Evolutionary conservation across 2,888 invertebrate species (phyloP).

Genomic region (Platerodrilus igneus): DNA sequence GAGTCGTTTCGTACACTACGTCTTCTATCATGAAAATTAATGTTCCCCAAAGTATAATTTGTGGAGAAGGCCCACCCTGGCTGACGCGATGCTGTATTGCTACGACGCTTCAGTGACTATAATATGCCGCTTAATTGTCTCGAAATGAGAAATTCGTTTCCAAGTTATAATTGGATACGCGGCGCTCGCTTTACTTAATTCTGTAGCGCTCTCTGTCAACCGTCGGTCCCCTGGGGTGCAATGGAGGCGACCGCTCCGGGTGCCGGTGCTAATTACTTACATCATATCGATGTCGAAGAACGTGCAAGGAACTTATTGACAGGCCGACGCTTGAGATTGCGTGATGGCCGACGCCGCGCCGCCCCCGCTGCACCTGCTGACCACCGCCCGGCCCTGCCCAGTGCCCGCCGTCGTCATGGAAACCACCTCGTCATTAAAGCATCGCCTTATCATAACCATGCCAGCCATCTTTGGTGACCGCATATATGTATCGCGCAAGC

Average conservation of each 20-base stretch:
- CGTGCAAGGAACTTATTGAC: constrained; percentile 35
- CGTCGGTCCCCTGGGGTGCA: constrained; percentile 14
- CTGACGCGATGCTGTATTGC: constrained; percentile 43
- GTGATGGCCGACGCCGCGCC: constrained; percentile 46
- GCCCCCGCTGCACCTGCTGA: constrained; percentile 36
- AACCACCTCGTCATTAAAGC: constrained; percentile 54
- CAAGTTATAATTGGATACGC: constrained; percentile 55
- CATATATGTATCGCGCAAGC: constrained; percentile 36
- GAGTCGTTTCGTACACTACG: constrained; percentile 29
- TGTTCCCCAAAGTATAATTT: constrained; percentile 54
- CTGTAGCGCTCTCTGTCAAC: constrained; percentile 24
- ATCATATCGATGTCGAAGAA: constrained; percentile 26
- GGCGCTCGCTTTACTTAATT: constrained; percentile 34
- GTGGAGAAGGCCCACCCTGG: constrained; percentile 46
- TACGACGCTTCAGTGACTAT: constrained; percentile 49
- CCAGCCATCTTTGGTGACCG: constrained; percentile 49
- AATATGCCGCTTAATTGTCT: constrained; percentile 55
- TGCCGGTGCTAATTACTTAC: constrained; percentile 23
- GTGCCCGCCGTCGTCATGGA: constrained; percentile 51
- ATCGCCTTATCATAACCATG: constrained; percentile 56
- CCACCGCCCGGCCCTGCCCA: constrained; percentile 46
- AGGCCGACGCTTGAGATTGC: constrained; percentile 47
- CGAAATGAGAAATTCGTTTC: constrained; percentile 55
- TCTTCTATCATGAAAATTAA: constrained; percentile 51
- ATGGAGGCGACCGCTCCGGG: constrained; percentile 17